Percentiles rank a stretch among this genome's conserved stretches.
Conservation (phyloP, 1,140 invertebrate genomes). For the Cardiocondyla obscurior region DNA sequence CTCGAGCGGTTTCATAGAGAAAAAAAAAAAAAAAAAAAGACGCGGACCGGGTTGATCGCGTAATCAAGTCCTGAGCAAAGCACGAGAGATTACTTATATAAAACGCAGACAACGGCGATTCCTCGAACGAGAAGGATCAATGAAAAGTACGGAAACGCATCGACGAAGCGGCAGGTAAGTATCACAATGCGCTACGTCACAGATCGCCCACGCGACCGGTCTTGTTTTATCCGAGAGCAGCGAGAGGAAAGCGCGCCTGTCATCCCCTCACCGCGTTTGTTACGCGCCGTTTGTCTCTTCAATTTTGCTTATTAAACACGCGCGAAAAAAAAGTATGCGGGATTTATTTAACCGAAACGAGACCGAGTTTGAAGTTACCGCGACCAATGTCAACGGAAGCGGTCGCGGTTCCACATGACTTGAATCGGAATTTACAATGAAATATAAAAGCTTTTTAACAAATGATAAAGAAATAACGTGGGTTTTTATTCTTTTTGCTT, state of each 20-base stretch:
- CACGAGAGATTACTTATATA: constrained; percentile 36
- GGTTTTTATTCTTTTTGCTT: not conserved
- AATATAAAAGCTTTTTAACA: not conserved
- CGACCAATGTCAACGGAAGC: not conserved
- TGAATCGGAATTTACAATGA: not conserved
- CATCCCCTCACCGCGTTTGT: constrained; percentile 9
- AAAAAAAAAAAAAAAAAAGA: constrained; percentile 19
- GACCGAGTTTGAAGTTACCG: not conserved
- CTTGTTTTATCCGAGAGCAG: constrained; percentile 28
- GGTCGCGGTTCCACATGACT: not conserved
- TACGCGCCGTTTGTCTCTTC: not conserved
- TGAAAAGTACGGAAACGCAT: constrained; percentile 46
- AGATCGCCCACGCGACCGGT: constrained; percentile 6
- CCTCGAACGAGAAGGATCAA: constrained; percentile 17
- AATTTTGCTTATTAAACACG: not conserved
- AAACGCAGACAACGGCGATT: constrained; percentile 5
- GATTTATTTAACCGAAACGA: not conserved
- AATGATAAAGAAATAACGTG: not conserved
- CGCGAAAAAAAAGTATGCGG: not conserved
- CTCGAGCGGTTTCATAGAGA: constrained; percentile 36
- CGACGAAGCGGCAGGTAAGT: constrained; percentile 7
- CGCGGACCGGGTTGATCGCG: constrained; percentile 27
- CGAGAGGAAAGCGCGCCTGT: not conserved
- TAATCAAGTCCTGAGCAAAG: constrained; percentile 38
- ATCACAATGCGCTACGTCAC: constrained; percentile 46